Evolutionary conservation across 2,113 vertebrate genomes (phyloP).

Genomic region (Sinocyclocheilus maitianheensis): DNA sequence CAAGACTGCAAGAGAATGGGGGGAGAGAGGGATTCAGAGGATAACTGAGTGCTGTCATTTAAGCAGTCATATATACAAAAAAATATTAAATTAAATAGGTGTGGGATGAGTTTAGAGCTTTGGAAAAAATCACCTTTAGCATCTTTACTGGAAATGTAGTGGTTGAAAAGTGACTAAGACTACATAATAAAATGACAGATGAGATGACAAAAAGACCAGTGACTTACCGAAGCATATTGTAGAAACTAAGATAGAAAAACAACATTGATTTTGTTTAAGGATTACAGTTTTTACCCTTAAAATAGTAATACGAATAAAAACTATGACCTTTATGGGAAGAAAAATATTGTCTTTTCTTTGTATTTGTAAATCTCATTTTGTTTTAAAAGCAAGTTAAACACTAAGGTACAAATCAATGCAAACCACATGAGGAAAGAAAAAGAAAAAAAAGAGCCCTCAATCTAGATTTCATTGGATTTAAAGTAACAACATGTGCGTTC

Average conservation of each 20-base stretch:
- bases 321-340: constrained; percentile 15
- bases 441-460: constrained; percentile 69
- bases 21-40: background rate
- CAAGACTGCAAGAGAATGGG: constrained; percentile 43
- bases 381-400: constrained; percentile 53
- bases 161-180: no score
- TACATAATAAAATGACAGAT: no score
- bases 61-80: constrained; percentile 66
- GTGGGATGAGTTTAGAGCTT: constrained; percentile 31
- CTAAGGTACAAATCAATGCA: constrained; percentile 65
- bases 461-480: constrained; percentile 60
- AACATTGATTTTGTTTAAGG: background rate
- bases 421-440: constrained; percentile 60
- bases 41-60: constrained; percentile 63
- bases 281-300: background rate
- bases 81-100: constrained; percentile 66
- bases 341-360: constrained; percentile 29
- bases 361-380: constrained; percentile 42
- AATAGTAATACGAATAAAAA: background rate
- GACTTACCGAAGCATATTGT: background rate
- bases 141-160: background rate
- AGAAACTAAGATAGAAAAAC: background rate
- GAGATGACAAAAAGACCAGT: no score
- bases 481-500: constrained; percentile 75
- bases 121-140: background rate